Evolutionary conservation across 2,797 vertebrate species (phyloP).

Genomic region (Glossophaga mutica): DNA sequence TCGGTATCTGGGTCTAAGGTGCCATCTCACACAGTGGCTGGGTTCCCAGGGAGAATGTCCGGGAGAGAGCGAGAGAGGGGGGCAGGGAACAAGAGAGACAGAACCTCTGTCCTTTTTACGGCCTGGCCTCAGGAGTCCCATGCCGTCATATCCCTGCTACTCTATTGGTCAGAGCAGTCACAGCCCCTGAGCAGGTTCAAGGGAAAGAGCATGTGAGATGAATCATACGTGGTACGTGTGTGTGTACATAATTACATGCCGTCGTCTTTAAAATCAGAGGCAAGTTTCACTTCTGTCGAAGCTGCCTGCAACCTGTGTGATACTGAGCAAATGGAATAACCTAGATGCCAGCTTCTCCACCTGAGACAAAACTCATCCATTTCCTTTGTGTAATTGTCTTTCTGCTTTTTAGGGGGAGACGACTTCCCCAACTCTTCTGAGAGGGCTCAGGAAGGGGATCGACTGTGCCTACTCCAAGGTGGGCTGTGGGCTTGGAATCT

Average conservation of each 20-base stretch:
- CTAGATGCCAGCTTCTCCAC: not conserved
- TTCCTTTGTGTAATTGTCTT: not conserved
- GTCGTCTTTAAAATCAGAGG: not conserved
- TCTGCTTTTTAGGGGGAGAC: fast-evolving
- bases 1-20: not conserved
- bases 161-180: not conserved
- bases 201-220: not conserved
- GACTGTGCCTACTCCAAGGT: not conserved
- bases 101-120: not conserved
- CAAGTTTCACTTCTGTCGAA: not conserved
- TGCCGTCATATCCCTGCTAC: too few species aligned
- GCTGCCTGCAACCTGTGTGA: too few species aligned
- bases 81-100: not conserved
- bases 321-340: not conserved
- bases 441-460: not conserved
- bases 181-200: not conserved
- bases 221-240: not conserved
- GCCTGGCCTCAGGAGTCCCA: not conserved
- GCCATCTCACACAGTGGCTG: not conserved
- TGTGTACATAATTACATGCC: not conserved
- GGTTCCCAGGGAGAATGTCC: not conserved
- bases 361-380: not conserved
- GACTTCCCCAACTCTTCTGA: not conserved
- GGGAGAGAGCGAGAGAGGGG: not conserved
- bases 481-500: too few species aligned